Base-by-base conservation (phyloP, 2,888 invertebrate genomes). In the Synanthedon tipuliformis region DNA sequence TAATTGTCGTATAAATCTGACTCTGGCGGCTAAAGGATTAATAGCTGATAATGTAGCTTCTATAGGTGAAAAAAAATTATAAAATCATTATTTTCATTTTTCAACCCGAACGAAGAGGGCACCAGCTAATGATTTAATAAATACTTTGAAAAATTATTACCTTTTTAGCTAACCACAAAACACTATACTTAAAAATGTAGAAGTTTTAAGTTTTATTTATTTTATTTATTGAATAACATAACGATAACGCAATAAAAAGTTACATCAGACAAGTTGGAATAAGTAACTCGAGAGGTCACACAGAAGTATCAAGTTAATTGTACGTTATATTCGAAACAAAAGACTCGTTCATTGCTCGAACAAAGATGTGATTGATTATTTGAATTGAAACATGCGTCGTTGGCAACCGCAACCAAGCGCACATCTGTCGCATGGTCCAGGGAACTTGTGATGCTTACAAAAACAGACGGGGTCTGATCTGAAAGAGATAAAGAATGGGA, bases 311-410 rank as follows among this genome's bases (percentile, higher is more conserved):
- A n/a, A 45, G 13, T n/a, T 49, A 49, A 49, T 23, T 18, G 49
- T 18, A 49, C 64, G 60, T 66, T 63, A 34, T 34, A 66, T 68
- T 69, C 62, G 65, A 70, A 70, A 71, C 64, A 66, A 68, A 66
- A 66, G 70, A 69, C 64, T 62, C 69, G 72, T 71, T 72, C 73
- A 65, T 12, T 68, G 71, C 78, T 78, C 79, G 80, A 77, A 84
- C 79, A 76, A 73, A 78, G 73, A 75, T 80, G 76, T 84, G 84
- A 86, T 85, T 85, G 86, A 85, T 85, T 83, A 83, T 83, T 77
- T 76, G 75, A 73, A 82, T 82, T 74, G 73, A 76, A 76, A 73
- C 77, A 81, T 72, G 86, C 77, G 81, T 85, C 83, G 85, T 85
- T 86, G 82, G 72, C 68, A 72, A 71, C 79, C 79, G 73, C 84